Evolutionary conservation across 2,113 vertebrate genomes (phyloP).

Genomic region (Macaca nemestrina): DNA sequence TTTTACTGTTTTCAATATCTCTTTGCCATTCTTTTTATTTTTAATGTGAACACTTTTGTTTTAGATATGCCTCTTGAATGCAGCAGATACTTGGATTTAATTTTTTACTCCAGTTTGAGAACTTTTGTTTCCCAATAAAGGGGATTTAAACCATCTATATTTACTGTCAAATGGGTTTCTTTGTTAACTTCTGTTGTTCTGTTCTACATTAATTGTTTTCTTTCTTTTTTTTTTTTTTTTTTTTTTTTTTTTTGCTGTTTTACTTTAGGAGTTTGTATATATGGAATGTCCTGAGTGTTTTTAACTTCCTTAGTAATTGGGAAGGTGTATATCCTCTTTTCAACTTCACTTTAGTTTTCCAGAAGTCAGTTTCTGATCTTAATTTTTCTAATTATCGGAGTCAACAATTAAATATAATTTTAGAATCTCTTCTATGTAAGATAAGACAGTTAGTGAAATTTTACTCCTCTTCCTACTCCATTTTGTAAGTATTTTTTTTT

Average conservation of each 20-base stretch:
- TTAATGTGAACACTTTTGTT: not conserved
- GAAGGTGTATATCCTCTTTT: not conserved
- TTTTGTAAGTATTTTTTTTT: not conserved
- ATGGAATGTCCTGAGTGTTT: not conserved
- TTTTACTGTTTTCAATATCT: slow-evolving; percentile 25
- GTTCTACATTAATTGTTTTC: not conserved
- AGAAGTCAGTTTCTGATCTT: not conserved
- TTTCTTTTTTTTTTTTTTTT: not conserved
- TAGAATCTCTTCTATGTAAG: not conserved
- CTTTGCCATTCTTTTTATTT: not conserved
- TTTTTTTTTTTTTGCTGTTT: not conserved
- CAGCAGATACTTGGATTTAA: not conserved
- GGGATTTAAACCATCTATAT: not conserved
- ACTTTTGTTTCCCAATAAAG: not conserved
- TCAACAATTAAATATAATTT: not conserved
- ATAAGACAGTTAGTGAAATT: not conserved
- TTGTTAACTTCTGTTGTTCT: not conserved
- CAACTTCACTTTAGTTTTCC: not conserved
- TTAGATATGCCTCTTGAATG: not conserved
- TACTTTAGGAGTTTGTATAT: not conserved
- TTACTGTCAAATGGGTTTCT: not conserved
- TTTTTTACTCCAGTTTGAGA: not conserved
- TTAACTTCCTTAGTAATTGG: not conserved
- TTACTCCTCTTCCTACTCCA: not conserved
- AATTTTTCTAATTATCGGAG: slow-evolving; percentile 12